These are phyloP conservation scores for Raphicerus campestris DNA, from an alignment of 2,113 vertebrate species.

Conservation along the genomic window DNA sequence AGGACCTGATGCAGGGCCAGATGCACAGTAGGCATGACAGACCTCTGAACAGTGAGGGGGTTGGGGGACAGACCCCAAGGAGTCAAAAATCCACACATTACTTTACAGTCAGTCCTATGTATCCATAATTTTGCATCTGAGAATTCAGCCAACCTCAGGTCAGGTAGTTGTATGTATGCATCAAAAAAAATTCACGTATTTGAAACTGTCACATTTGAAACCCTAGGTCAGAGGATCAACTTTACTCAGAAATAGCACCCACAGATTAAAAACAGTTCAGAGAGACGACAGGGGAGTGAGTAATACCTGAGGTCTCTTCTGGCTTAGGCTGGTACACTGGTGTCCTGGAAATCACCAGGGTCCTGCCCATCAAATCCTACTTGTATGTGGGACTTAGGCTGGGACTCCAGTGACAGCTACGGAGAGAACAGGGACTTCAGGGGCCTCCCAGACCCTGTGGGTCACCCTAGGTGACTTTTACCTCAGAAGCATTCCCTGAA, in stretches of 20 bases:
- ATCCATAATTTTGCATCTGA: neutral
- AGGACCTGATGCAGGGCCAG: neutral
- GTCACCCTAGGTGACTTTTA: neutral
- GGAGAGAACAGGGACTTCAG: neutral
- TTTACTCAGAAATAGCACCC: neutral
- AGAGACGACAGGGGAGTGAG: neutral
- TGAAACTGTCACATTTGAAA: neutral
- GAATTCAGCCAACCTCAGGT: neutral
- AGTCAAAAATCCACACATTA: neutral
- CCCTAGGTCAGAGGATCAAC: neutral
- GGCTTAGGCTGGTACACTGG: neutral
- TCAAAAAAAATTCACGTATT: neutral
- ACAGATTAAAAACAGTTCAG: neutral
- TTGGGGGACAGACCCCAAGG: neutral
- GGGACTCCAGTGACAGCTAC: neutral
- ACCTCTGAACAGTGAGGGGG: neutral
- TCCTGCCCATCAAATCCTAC: neutral
- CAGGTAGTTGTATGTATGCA: neutral
- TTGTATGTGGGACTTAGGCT: neutral
- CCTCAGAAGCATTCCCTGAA: neutral
- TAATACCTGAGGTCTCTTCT: neutral
- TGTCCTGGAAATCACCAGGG: neutral
- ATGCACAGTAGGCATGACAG: neutral
- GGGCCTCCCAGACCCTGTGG: neutral
- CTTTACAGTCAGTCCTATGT: neutral